Evolutionary conservation across 2,113 vertebrate genomes (phyloP).

Genomic region (Callipepla californica): DNA sequence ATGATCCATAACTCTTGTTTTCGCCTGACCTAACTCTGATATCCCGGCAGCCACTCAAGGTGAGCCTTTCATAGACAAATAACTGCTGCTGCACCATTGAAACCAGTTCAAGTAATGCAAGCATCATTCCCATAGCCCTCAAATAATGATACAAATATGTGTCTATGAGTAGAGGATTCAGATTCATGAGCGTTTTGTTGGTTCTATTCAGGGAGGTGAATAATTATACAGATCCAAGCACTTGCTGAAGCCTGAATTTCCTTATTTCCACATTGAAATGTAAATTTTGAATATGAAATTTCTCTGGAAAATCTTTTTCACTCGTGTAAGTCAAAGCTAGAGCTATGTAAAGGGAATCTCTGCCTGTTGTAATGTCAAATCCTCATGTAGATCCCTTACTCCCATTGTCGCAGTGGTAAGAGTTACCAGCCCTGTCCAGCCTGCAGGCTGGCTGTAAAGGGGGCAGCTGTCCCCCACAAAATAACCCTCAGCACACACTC

Average conservation of each 20-base stretch:
- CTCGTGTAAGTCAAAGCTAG: not conserved
- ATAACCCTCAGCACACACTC: no score
- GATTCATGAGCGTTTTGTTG: not conserved
- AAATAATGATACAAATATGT: not conserved
- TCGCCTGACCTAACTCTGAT: conserved; percentile 10
- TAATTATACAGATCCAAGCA: not conserved
- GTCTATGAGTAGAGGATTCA: not conserved
- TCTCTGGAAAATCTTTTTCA: not conserved
- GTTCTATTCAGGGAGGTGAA: not conserved
- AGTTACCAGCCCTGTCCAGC: not conserved
- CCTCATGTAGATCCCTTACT: not conserved
- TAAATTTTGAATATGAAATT: not conserved
- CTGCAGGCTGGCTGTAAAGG: no score
- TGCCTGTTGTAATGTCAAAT: not conserved
- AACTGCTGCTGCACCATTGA: not conserved
- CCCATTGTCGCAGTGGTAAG: not conserved
- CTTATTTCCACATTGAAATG: not conserved
- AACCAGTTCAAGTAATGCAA: not conserved
- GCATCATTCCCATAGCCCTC: not conserved
- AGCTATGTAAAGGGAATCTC: not conserved
- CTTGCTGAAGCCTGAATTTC: not conserved
- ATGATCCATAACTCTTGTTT: not conserved
- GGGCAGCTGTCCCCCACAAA: no score
- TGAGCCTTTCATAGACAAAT: not conserved
- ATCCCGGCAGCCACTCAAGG: conserved; percentile 14